A percentile compares a stretch with the other conserved stretches of the same genome.
Evolutionary conservation across 2,797 vertebrate genomes (phyloP).

Genomic region (Halcyon chelicuti): DNA sequence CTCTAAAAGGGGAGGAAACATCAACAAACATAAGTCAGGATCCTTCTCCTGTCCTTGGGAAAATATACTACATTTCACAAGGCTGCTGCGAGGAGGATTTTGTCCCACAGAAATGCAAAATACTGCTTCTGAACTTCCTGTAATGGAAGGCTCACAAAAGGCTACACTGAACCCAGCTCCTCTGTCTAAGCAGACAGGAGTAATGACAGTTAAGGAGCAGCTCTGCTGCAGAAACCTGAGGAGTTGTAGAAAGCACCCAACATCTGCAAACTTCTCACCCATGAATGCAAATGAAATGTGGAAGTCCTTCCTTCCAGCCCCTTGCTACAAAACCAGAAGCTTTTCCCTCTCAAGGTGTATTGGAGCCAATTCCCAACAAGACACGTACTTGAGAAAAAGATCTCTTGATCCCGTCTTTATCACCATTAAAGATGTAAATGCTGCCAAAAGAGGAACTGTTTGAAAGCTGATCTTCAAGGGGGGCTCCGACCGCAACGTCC

Average conservation of each 20-base stretch:
- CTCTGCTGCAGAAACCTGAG: not conserved
- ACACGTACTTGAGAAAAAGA: slow-evolving; percentile 76
- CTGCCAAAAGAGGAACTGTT: slow-evolving; percentile 67
- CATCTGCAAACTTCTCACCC: not conserved
- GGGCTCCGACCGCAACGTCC: slow-evolving; percentile 81
- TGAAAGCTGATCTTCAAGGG: slow-evolving; percentile 69
- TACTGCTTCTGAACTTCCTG: not conserved
- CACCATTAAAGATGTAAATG: slow-evolving; percentile 81
- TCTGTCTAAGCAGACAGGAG: not conserved
- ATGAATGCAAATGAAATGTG: not conserved
- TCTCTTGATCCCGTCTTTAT: slow-evolving; percentile 12
- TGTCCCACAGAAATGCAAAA: not conserved
- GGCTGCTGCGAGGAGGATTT: not conserved
- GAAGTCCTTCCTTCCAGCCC: not conserved
- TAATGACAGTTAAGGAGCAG: not conserved
- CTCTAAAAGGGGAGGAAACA: slow-evolving; percentile 52
- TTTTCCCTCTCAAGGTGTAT: not conserved
- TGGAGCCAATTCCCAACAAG: not conserved
- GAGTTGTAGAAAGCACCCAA: not conserved
- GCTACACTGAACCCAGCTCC: not conserved
- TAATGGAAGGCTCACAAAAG: not conserved
- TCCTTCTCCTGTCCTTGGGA: not conserved
- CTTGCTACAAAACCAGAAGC: not conserved
- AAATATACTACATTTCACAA: not conserved
- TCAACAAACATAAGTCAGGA: not conserved